phyloP scores from a whole-genome alignment of 2,888 invertebrate species.

The Metacarcinus magister region DNA sequence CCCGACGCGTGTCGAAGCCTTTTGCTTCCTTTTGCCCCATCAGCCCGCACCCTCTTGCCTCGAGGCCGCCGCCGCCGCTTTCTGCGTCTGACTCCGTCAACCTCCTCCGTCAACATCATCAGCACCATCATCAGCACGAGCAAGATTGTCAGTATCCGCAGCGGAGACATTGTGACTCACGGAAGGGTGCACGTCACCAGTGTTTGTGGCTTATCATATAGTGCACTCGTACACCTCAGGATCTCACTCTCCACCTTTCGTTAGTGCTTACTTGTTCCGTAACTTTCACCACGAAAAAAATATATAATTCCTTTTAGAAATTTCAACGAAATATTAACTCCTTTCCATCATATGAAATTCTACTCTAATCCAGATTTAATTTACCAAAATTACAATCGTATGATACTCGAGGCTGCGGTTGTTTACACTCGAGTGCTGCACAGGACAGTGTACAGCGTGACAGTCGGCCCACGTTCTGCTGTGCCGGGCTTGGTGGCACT shows the following conservation, averaged over 20 bases:
- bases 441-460: background rate
- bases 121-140: constrained; percentile 68
- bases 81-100: constrained; percentile 69
- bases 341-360: background rate
- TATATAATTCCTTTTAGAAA: background rate
- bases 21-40: constrained; percentile 47
- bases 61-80: constrained; percentile 72
- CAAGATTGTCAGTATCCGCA: constrained; percentile 54
- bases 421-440: background rate
- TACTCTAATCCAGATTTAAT: background rate
- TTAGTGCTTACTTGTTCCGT: background rate
- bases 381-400: background rate
- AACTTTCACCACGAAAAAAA: background rate
- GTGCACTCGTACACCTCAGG: background rate
- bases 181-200: background rate
- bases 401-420: background rate
- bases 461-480: background rate
- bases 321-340: background rate
- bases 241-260: background rate
- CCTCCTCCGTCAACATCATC: constrained; percentile 73
- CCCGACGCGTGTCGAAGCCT: constrained; percentile 74
- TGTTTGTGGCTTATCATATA: background rate
- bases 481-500: constrained; percentile 22
- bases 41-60: constrained; percentile 43
- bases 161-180: constrained; percentile 68